Percentiles rank a stretch among this genome's conserved stretches.
These are phyloP conservation scores for Eupithecia pulchellata DNA, from an alignment of 2,888 invertebrate species.

Conservation along the genomic window DNA sequence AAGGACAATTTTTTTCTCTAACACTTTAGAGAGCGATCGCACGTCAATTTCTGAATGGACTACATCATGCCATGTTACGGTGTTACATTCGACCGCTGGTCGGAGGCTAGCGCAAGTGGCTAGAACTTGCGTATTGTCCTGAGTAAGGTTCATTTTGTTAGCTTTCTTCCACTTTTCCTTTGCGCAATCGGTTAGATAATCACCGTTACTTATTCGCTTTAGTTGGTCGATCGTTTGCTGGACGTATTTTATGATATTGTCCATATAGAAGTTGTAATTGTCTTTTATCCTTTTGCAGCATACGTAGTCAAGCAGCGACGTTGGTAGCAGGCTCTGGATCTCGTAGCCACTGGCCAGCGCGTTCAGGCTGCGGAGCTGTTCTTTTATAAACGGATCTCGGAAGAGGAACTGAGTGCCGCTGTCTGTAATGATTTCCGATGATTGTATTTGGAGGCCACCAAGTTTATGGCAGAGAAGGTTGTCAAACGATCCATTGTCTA, in stretches of 20 bases:
- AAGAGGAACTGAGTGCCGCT: constrained; percentile 63
- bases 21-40: constrained; percentile 69
- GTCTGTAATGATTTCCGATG: constrained; percentile 53
- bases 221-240: constrained; percentile 76
- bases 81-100: constrained; percentile 63
- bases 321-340: constrained; percentile 59
- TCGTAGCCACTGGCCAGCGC: constrained; percentile 51
- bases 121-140: constrained; percentile 57
- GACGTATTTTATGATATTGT: constrained; percentile 73
- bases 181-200: constrained; percentile 75
- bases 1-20: constrained; percentile 72
- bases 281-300: constrained; percentile 74
- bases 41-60: constrained; percentile 76
- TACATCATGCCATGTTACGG: constrained; percentile 66
- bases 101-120: constrained; percentile 69
- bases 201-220: constrained; percentile 80
- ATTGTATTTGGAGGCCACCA: constrained; percentile 62
- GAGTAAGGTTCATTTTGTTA: constrained; percentile 39
- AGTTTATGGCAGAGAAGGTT: constrained; percentile 70
- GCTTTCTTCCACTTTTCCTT: constrained; percentile 75
- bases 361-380: constrained; percentile 61
- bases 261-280: constrained; percentile 77
- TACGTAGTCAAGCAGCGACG: constrained; percentile 72
- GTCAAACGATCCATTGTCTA: constrained; percentile 60
- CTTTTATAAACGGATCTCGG: constrained; percentile 64